Evolutionary conservation across 2,113 vertebrate genomes (phyloP).

Genomic region (Pontoporia blainvillei): DNA sequence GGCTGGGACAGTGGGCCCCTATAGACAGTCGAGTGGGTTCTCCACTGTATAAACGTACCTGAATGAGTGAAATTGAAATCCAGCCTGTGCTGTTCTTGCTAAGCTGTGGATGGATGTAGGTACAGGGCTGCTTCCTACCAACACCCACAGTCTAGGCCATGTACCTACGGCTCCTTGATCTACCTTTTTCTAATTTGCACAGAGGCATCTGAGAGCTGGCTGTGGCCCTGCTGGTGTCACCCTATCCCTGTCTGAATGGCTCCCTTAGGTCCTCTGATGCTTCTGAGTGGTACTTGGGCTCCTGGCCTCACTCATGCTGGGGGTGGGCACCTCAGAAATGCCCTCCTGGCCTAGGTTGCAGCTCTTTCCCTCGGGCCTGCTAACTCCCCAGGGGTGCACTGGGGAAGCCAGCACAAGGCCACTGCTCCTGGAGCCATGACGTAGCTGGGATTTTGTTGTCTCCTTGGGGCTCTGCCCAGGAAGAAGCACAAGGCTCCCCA

Average conservation of each 20-base stretch:
- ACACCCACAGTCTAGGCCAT: too few relatives aligned
- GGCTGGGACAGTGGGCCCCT: neutral
- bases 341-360: too few relatives aligned
- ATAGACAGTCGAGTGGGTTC: neutral
- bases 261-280: neutral
- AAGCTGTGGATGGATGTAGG: neutral
- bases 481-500: neutral
- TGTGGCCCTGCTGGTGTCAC: neutral
- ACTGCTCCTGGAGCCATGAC: neutral
- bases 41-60: neutral
- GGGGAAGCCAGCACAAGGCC: neutral
- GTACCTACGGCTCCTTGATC: neutral
- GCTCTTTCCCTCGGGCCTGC: neutral
- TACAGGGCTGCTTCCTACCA: neutral
- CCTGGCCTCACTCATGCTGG: neutral
- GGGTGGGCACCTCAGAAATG: neutral
- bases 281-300: neutral
- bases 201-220: too few relatives aligned
- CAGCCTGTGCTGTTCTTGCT: neutral
- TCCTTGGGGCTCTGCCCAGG: neutral
- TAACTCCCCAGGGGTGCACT: neutral
- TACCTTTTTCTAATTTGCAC: neutral
- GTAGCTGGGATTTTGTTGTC: neutral
- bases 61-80: neutral
- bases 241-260: neutral